Base-by-base conservation (phyloP, 2,888 invertebrate species). In the Crematogaster levior region DNA sequence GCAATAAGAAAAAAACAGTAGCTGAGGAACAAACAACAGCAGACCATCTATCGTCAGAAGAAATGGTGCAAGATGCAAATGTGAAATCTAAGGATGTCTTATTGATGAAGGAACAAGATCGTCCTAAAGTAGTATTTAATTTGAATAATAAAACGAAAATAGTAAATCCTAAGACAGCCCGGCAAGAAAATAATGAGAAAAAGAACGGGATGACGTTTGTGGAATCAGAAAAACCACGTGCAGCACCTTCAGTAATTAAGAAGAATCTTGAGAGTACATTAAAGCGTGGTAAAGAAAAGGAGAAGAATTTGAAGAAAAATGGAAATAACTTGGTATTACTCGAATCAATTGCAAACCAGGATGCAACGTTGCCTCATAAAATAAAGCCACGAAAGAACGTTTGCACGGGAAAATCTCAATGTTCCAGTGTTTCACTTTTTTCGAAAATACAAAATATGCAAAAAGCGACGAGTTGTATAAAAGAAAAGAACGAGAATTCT, bases 121-220 rank as follows among this genome's bases (percentile, higher is more conserved):
- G 93, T 18, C 91, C 90, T 0, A 93, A 92, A 79, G 92, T 93
- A 0, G 81, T 91, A 2, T 93, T 93, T 53, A 93, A 93, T 66
- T 83, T 93, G n/a, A 90, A 85, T 66, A 84, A 91, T 0, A 92
- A 90, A 80, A 81, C 48, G 24, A 70, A 81, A 0, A 90, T 91
- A 37, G 88, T 87, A 15, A 90, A 91, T 3, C 86, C 61, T 10
- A 90, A 87, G 40, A 83, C 86, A 1, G 91, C 91, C 3, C 91
- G 92, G 92, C 83, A 83, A 10, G 85, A 88, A 6, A 85, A 87
- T 21, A 73, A 53, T 15, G 86, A 81, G 6, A 88, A 85, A 5
- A 63, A 12, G 51, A 68, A 75, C 10, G 40, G 63, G 0, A 51
- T 27, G n/a, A 74, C 12, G 21, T 18, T 7, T 18, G 7, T 51